A percentile compares a stretch with the other conserved stretches of the same genome.
Conservation (phyloP, 2,113 vertebrate species). For the Hucho hucho region DNA sequence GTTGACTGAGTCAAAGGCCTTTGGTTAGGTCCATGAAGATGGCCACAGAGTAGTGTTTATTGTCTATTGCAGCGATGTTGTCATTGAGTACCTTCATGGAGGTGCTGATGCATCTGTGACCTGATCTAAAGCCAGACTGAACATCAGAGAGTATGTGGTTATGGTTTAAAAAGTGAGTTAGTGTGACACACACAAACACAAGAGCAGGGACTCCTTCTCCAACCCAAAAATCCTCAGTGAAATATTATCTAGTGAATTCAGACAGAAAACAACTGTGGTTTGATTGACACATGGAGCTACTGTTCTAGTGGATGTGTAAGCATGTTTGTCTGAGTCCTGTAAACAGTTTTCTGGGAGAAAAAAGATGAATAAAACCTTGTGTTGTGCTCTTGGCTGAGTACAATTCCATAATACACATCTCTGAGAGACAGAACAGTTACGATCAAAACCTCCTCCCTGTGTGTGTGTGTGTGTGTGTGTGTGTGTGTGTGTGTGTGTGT, state of each 20-base stretch:
- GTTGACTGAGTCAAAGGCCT: too few relatives aligned
- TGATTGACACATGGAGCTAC: not conserved
- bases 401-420: conserved; percentile 27
- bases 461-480: conserved; percentile 3
- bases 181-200: too few relatives aligned
- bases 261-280: not conserved
- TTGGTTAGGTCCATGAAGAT: too few relatives aligned
- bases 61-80: too few relatives aligned
- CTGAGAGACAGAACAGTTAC: conserved; percentile 48
- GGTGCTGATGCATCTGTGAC: too few relatives aligned
- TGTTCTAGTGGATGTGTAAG: conserved; percentile 1
- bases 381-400: conserved; percentile 43
- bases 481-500: not conserved
- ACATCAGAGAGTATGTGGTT: too few relatives aligned
- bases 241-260: not conserved
- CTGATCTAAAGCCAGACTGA: too few relatives aligned
- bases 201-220: too few relatives aligned
- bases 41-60: too few relatives aligned
- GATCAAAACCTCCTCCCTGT: conserved; percentile 32
- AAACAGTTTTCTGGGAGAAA: conserved; percentile 38
- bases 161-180: too few relatives aligned
- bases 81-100: too few relatives aligned
- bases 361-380: conserved; percentile 24
- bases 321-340: not conserved
- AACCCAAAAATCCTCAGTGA: not conserved